Evolutionary conservation across 2,888 invertebrate species (phyloP).

Genomic region (Xanthorhoe designata): DNA sequence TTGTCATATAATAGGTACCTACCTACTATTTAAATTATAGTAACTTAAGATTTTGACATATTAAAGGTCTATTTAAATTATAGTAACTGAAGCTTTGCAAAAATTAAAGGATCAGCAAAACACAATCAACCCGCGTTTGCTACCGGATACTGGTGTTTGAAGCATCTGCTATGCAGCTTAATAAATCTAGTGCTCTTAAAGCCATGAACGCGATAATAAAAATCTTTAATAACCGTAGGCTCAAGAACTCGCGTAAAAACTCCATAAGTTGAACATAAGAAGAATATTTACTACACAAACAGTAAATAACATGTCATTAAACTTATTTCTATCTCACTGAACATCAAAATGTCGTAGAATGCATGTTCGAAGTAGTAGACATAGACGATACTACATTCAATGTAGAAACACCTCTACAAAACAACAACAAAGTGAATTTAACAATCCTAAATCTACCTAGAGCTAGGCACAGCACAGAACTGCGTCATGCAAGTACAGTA

Average conservation of each 20-base stretch:
- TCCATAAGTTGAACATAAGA: too few relatives aligned
- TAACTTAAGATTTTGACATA: background rate
- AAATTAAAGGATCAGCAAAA: background rate
- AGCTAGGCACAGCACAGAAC: background rate
- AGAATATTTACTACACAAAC: too few relatives aligned
- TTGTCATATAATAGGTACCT: background rate
- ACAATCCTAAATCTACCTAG: background rate
- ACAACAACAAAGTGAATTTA: background rate
- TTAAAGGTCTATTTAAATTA: background rate
- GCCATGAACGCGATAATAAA: background rate
- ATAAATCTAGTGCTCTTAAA: background rate
- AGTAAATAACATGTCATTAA: too few relatives aligned
- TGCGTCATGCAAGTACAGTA: conserved; percentile 36
- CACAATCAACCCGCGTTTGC: background rate
- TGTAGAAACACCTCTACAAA: background rate
- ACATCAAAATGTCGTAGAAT: too few relatives aligned
- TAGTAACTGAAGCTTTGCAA: background rate
- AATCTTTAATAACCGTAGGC: background rate
- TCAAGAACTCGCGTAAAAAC: background rate
- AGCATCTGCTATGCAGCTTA: background rate
- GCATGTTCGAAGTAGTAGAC: background rate
- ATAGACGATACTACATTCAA: background rate
- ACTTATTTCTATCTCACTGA: too few relatives aligned
- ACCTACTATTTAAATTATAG: background rate
- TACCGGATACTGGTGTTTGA: background rate